Conservation (phyloP, 1,140 invertebrate species). For the Drosophila ananassae region DNA sequence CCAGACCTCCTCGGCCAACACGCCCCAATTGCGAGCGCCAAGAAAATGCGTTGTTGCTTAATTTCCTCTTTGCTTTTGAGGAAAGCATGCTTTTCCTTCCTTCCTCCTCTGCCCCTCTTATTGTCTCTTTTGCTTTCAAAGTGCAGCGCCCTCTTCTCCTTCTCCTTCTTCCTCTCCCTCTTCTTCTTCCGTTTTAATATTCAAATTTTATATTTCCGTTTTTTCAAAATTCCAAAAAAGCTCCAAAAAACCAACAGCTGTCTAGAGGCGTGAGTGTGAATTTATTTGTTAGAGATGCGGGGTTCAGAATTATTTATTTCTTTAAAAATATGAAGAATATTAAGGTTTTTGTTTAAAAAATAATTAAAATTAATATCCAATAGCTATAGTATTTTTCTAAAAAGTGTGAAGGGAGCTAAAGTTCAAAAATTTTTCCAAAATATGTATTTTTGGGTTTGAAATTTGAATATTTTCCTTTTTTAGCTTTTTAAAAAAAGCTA, state of each 20-base stretch:
- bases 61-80: slow-evolving; percentile 36
- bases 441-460: too few relatives aligned
- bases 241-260: slow-evolving; percentile 67
- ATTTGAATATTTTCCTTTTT: too few relatives aligned
- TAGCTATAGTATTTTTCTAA: too few relatives aligned
- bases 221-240: slow-evolving; percentile 74
- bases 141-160: slow-evolving; percentile 54
- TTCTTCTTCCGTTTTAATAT: slow-evolving; percentile 46
- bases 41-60: slow-evolving; percentile 80
- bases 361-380: neutral
- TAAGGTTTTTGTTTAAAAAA: neutral
- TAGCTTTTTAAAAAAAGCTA: too few relatives aligned
- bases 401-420: too few relatives aligned
- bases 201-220: slow-evolving; percentile 72
- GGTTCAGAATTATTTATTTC: neutral
- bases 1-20: slow-evolving; percentile 31
- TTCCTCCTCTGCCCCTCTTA: neutral
- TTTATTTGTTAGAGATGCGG: slow-evolving; percentile 10
- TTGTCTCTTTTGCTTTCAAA: slow-evolving; percentile 26
- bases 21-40: slow-evolving; percentile 77
- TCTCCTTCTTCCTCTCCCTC: slow-evolving; percentile 1
- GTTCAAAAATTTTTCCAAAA: too few relatives aligned
- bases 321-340: neutral
- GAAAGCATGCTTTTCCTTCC: neutral
- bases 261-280: slow-evolving; percentile 32